phyloP scores from a whole-genome alignment of 1,140 invertebrate genomes.

The Papilio dardanus region DNA sequence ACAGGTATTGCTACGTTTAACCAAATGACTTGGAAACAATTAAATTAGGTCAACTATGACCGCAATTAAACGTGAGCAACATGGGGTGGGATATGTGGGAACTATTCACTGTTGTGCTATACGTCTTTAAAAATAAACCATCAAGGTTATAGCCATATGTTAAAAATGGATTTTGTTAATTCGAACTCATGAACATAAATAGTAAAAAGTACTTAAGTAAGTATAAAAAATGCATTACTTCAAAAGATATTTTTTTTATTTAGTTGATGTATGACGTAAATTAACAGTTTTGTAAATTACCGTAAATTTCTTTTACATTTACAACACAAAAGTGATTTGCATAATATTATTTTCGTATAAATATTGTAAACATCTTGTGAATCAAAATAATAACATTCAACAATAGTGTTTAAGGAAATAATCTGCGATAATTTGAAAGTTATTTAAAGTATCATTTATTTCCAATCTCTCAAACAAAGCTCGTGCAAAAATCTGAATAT shows the following conservation, averaged over 20 bases:
- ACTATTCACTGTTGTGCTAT: not conserved
- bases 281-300: too few species aligned
- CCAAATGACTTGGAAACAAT: not conserved
- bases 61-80: conserved; percentile 6
- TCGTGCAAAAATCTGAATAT: conserved; percentile 29
- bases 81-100: not conserved
- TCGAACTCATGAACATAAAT: too few species aligned
- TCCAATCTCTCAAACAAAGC: conserved; percentile 2
- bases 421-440: not conserved
- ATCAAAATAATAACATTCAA: not conserved
- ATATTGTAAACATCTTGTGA: not conserved
- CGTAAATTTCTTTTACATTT: too few species aligned
- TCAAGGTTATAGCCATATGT: too few species aligned
- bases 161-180: too few species aligned
- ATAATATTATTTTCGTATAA: not conserved
- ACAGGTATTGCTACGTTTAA: not conserved
- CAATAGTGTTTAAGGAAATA: not conserved
- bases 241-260: too few species aligned
- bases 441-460: conserved; percentile 7
- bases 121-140: not conserved
- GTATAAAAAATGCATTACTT: too few species aligned
- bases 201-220: too few species aligned
- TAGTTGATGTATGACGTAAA: too few species aligned
- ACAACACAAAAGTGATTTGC: not conserved
- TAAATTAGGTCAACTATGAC: not conserved